A percentile compares a stretch with the other conserved stretches of the same genome.
Evolutionary conservation across 2,888 invertebrate genomes (phyloP).

Genomic region (Fragum sueziense): DNA sequence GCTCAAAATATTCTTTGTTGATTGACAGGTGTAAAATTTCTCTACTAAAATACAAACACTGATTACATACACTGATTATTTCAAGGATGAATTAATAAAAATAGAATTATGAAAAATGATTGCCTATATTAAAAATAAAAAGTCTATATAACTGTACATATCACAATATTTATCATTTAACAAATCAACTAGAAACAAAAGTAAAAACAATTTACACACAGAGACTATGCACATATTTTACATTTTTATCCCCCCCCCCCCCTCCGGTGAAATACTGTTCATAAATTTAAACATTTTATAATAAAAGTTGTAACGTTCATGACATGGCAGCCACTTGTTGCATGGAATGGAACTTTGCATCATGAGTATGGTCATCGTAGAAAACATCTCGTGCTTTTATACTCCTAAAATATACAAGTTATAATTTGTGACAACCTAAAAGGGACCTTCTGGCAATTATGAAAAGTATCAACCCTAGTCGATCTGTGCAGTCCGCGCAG

Average conservation of each 20-base stretch:
- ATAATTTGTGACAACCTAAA: no score
- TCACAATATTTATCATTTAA: neutral
- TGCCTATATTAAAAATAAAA: neutral
- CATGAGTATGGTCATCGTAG: constrained; percentile 80
- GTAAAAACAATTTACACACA: neutral
- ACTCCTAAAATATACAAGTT: constrained; percentile 72
- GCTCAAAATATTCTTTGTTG: no score
- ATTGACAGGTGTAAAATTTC: no score
- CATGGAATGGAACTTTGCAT: constrained; percentile 71
- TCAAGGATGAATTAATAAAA: neutral
- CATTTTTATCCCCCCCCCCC: neutral
- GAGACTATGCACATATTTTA: neutral
- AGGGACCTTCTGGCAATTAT: no score
- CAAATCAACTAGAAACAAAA: neutral
- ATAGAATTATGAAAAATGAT: neutral
- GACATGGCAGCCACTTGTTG: constrained; percentile 50
- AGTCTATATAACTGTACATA: neutral
- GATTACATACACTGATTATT: neutral
- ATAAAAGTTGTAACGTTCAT: neutral
- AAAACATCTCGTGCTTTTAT: constrained; percentile 78
- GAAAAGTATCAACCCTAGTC: no score
- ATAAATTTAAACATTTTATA: neutral
- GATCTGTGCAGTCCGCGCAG: no score
- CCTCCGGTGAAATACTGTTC: neutral
- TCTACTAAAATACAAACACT: no score